These are phyloP conservation scores for Enteromius radiatus DNA, from an alignment of 2,797 vertebrate genomes.

Conservation along the genomic window DNA sequence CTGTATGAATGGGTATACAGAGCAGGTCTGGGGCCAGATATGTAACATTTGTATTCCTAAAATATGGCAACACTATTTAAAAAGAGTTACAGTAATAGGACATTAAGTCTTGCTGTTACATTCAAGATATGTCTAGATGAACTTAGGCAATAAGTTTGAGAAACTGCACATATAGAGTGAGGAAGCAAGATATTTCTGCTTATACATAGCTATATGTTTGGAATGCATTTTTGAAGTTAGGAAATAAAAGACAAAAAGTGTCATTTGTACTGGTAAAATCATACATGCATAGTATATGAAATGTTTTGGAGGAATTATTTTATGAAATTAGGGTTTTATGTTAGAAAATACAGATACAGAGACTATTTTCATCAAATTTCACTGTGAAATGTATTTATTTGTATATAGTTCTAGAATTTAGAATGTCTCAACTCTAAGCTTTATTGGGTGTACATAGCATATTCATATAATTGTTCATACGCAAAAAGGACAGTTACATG, in stretches of 20 bases:
- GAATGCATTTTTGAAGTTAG: conserved; percentile 60
- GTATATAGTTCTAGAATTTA: conserved; percentile 42
- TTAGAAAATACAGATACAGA: conserved; percentile 22
- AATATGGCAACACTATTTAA: conserved; percentile 3
- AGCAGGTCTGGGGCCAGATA: conserved; percentile 3
- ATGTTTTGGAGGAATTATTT: neutral
- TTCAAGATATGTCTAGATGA: conserved; percentile 33
- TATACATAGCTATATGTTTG: conserved; percentile 45
- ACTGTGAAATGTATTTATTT: conserved; percentile 64
- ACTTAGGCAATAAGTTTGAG: conserved; percentile 29
- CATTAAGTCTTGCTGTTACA: conserved; percentile 15
- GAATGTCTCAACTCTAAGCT: conserved; percentile 21
- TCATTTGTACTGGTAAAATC: conserved; percentile 23
- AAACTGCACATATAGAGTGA: neutral
- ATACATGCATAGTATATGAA: conserved; percentile 5
- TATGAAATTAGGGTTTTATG: conserved; percentile 27
- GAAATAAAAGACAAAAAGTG: conserved; percentile 36
- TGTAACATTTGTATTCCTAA: conserved; percentile 30
- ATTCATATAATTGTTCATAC: conserved; percentile 20
- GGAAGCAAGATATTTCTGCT: conserved; percentile 8
- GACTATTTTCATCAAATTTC: conserved; percentile 57
- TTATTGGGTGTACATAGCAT: conserved; percentile 49
- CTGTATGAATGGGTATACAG: conserved; percentile 23
- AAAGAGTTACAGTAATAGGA: neutral
- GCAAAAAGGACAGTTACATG: conserved; percentile 4